Conservation (phyloP, 2,888 invertebrate genomes). For the Prostheceraeus crozeri region DNA sequence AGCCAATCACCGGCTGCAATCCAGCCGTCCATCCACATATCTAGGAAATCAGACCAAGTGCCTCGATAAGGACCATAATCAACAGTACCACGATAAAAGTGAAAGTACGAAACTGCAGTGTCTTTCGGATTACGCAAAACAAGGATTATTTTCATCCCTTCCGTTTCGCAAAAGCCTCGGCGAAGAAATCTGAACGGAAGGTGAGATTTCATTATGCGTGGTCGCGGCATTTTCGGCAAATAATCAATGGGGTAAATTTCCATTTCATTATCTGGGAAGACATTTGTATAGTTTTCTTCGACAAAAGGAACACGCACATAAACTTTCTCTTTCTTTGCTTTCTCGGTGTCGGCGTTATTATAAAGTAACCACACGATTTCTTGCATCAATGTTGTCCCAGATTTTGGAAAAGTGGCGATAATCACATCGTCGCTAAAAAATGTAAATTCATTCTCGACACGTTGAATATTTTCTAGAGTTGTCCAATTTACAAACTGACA, state of each 20-base stretch:
- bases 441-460: conserved; percentile 32
- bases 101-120: conserved; percentile 20
- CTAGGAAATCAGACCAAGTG: conserved; percentile 18
- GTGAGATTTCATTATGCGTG: conserved; percentile 29
- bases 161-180: conserved; percentile 18
- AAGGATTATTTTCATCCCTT: conserved; percentile 11
- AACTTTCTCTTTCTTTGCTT: conserved; percentile 10
- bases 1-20: conserved; percentile 28
- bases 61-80: conserved; percentile 29
- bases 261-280: conserved; percentile 28
- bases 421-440: conserved; percentile 35
- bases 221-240: conserved; percentile 29
- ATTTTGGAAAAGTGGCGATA: conserved; percentile 36
- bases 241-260: conserved; percentile 30
- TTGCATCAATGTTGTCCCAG: conserved; percentile 40
- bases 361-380: conserved; percentile 38
- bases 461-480: conserved; percentile 29
- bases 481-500: conserved; percentile 31
- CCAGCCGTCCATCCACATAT: conserved; percentile 34
- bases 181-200: conserved; percentile 13
- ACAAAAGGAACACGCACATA: conserved; percentile 30
- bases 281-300: conserved; percentile 33
- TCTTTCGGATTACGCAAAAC: conserved; percentile 32
- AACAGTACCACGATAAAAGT: conserved; percentile 21
- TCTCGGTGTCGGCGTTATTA: conserved; percentile 34